Conservation (phyloP, 2,113 vertebrate genomes). For the Pedetes capensis region DNA sequence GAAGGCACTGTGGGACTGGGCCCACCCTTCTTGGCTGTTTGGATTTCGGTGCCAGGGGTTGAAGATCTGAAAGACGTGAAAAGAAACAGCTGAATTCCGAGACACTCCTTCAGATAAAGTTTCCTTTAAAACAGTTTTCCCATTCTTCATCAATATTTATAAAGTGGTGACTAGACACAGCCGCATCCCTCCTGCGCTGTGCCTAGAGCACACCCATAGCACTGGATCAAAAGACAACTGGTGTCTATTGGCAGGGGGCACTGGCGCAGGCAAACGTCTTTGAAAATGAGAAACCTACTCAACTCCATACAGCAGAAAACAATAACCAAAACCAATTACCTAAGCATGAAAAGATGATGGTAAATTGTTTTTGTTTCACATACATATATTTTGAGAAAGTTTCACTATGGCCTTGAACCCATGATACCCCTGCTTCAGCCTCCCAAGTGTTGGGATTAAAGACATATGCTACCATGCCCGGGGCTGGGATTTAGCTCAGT, state of each 20-base stretch:
- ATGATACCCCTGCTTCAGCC: no score
- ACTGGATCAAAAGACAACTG: background rate
- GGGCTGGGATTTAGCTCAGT: no score
- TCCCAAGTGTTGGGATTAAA: background rate
- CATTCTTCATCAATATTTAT: constrained; percentile 77
- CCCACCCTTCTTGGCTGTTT: constrained; percentile 1
- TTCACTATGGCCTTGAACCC: background rate
- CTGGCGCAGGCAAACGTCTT: background rate
- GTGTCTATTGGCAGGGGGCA: background rate
- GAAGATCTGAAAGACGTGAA: constrained; percentile 58
- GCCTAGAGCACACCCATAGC: constrained; percentile 42
- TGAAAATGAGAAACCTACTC: background rate
- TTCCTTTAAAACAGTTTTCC: constrained; percentile 73
- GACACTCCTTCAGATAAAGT: constrained; percentile 73
- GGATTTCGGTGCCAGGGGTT: constrained; percentile 47
- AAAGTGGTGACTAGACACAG: constrained; percentile 55
- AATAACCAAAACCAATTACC: background rate
- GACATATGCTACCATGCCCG: background rate
- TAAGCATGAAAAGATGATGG: background rate
- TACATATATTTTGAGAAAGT: no score
- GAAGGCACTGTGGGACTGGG: background rate
- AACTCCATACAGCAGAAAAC: background rate
- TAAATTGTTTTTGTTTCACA: no score
- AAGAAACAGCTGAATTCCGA: constrained; percentile 64
- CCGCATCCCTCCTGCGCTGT: constrained; percentile 39